phyloP scores from a whole-genome alignment of 1,140 invertebrate genomes.

The Psilanteris sp. region DNA sequence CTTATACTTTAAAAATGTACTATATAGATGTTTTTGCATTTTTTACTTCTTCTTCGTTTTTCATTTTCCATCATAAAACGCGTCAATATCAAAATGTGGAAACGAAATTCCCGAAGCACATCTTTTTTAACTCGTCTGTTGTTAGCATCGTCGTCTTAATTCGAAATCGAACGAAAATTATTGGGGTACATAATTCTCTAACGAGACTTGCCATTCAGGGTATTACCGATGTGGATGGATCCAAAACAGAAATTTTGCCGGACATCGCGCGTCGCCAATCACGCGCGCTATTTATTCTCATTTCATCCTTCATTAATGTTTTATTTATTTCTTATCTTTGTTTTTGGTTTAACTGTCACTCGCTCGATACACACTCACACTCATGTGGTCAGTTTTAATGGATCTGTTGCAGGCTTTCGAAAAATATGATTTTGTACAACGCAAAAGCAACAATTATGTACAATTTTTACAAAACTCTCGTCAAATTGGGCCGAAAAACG shows the following conservation, averaged over 20 bases:
- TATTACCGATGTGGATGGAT: conserved; percentile 80
- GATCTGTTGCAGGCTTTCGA: conserved; percentile 61
- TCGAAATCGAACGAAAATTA: conserved; percentile 66
- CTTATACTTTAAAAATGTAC: conserved; percentile 78
- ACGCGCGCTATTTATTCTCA: conserved; percentile 26
- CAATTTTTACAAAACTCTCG: conserved; percentile 53
- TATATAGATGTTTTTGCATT: conserved; percentile 73
- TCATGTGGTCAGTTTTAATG: conserved; percentile 58
- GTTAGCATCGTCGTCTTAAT: conserved; percentile 57
- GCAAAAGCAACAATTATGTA: conserved; percentile 56
- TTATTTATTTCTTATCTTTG: conserved; percentile 6
- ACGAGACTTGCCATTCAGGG: conserved; percentile 80
- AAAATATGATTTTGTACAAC: conserved; percentile 58
- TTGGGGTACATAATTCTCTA: conserved; percentile 67
- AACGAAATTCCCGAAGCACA: conserved; percentile 75
- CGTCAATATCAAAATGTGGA: conserved; percentile 78
- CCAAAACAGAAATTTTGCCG: conserved; percentile 79
- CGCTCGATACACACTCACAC: conserved; percentile 68
- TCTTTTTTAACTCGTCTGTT: conserved; percentile 63
- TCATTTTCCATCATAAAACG: conserved; percentile 73
- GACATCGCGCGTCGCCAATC: conserved; percentile 38
- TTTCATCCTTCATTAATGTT: neutral
- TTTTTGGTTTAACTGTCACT: conserved; percentile 64
- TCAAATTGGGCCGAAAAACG: conserved; percentile 51
- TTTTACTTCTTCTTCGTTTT: conserved; percentile 48